Conservation (phyloP, 1,140 invertebrate species). For the Cherax destructor region DNA sequence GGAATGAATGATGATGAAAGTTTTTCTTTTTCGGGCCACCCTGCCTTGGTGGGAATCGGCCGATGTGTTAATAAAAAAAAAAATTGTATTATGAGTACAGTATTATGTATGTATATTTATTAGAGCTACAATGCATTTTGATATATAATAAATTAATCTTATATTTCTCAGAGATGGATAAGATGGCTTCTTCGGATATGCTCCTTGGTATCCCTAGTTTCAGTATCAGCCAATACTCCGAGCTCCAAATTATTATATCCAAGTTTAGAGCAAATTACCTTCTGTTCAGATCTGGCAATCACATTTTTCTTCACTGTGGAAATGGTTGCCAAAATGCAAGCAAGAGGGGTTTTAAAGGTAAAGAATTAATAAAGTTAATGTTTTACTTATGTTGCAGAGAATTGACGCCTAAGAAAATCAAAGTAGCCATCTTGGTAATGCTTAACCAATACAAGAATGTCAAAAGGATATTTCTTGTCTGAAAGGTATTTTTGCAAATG, state of each 20-base stretch:
- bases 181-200: slow-evolving; percentile 91
- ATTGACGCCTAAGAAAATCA: too few species aligned
- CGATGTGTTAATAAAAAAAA: too few species aligned
- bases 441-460: too few species aligned
- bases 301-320: slow-evolving; percentile 96
- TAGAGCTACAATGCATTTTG: too few species aligned
- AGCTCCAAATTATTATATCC: slow-evolving; percentile 93
- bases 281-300: slow-evolving; percentile 89
- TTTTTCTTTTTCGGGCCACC: too few species aligned
- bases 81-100: too few species aligned
- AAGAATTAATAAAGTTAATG: slow-evolving; percentile 10
- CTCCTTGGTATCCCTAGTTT: slow-evolving; percentile 92
- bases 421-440: too few species aligned
- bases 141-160: neutral
- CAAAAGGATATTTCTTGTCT: too few species aligned
- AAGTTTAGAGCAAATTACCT: slow-evolving; percentile 90
- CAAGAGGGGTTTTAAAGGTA: slow-evolving; percentile 93
- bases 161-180: slow-evolving; percentile 86
- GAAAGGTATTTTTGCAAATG: too few species aligned
- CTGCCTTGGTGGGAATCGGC: too few species aligned
- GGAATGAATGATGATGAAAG: too few species aligned
- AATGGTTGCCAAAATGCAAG: slow-evolving; percentile 99
- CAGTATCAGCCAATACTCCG: slow-evolving; percentile 96
- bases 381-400: neutral
- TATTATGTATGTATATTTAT: too few species aligned